Evolutionary conservation across 2,888 invertebrate species (phyloP).

Genomic region (Anthoptus insignis): DNA sequence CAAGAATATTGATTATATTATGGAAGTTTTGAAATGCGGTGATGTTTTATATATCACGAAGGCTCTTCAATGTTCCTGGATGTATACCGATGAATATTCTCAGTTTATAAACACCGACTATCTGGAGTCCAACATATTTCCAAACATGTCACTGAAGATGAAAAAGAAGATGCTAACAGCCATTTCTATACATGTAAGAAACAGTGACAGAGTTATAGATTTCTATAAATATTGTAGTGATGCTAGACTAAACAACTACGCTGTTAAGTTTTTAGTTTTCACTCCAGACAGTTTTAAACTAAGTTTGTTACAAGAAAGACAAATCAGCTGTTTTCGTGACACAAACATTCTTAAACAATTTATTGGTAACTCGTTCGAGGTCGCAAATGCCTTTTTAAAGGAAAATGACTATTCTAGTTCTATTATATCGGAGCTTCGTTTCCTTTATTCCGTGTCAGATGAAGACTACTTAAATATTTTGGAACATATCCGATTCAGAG

Average conservation of each 20-base stretch:
- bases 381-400: slow-evolving; percentile 54
- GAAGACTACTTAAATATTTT: slow-evolving; percentile 61
- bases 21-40: slow-evolving; percentile 64
- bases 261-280: slow-evolving; percentile 62
- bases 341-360: slow-evolving; percentile 50
- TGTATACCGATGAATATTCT: slow-evolving; percentile 59
- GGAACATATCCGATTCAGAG: slow-evolving; percentile 52
- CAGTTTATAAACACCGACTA: slow-evolving; percentile 60
- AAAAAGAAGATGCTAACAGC: slow-evolving; percentile 61
- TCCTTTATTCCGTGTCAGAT: slow-evolving; percentile 56
- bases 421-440: slow-evolving; percentile 40
- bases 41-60: slow-evolving; percentile 64
- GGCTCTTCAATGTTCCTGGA: slow-evolving; percentile 66
- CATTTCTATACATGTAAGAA: slow-evolving; percentile 56
- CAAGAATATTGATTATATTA: slow-evolving; percentile 62
- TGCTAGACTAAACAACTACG: slow-evolving; percentile 52
- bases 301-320: slow-evolving; percentile 49
- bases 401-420: slow-evolving; percentile 41
- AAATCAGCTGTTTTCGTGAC: slow-evolving; percentile 30
- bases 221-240: slow-evolving; percentile 64
- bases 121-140: slow-evolving; percentile 64
- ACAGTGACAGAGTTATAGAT: slow-evolving; percentile 53
- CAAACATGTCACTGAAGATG: slow-evolving; percentile 69
- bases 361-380: slow-evolving; percentile 58
- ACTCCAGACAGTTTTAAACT: slow-evolving; percentile 62